These are phyloP conservation scores for Brachyalestes nurse DNA, from an alignment of 2,797 vertebrate species.

Conservation along the genomic window DNA sequence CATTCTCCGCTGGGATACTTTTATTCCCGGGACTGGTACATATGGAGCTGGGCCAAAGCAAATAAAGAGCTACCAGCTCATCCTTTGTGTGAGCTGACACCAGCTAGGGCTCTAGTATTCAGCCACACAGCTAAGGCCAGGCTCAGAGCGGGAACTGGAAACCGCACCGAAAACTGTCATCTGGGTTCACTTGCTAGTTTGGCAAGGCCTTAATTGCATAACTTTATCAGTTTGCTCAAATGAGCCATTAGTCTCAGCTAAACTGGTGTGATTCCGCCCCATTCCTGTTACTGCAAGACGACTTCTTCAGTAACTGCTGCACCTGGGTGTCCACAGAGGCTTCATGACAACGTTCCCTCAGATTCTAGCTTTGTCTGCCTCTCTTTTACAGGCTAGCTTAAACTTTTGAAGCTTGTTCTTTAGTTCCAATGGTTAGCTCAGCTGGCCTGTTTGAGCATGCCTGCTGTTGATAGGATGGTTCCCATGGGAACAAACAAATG, in stretches of 20 bases:
- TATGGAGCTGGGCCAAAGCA: slow-evolving; percentile 75
- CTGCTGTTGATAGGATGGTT: slow-evolving; percentile 80
- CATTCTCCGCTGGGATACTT: slow-evolving; percentile 63
- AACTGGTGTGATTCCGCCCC: background rate
- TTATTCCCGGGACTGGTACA: slow-evolving; percentile 67
- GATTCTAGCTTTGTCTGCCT: background rate
- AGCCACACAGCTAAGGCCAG: slow-evolving; percentile 47
- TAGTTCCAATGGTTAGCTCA: slow-evolving; percentile 75
- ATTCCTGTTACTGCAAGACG: too few species aligned
- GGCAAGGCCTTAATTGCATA: background rate
- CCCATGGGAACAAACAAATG: slow-evolving; percentile 80
- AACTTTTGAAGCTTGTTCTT: slow-evolving; percentile 27
- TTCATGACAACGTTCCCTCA: background rate
- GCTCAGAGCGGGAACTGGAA: background rate
- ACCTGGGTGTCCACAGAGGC: background rate
- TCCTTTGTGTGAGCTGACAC: slow-evolving; percentile 80
- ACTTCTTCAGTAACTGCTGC: background rate
- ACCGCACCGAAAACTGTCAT: background rate
- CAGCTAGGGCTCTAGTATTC: slow-evolving; percentile 70
- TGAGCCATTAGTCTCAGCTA: background rate
- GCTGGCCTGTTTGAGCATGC: slow-evolving; percentile 81
- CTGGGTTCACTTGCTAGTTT: background rate
- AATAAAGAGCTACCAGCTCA: slow-evolving; percentile 82
- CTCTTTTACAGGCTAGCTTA: slow-evolving; percentile 3
- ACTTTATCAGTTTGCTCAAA: background rate